Percentiles rank a stretch among this genome's conserved stretches.
These are phyloP conservation scores for Phoenoteleia sp. DNA, from an alignment of 2,888 invertebrate genomes.

Conservation along the genomic window DNA sequence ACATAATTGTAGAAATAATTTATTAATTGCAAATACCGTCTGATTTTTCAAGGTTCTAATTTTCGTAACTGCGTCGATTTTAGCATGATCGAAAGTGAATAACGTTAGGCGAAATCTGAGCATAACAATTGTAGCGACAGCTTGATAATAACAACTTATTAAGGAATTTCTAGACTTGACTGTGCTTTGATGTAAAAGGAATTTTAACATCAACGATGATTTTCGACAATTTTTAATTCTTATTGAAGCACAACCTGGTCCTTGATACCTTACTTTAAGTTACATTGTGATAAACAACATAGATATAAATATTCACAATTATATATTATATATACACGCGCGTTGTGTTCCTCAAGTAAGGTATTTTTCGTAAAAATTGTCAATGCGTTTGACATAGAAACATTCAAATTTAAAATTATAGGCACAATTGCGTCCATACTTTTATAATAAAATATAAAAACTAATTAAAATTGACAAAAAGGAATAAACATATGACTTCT, in stretches of 20 bases:
- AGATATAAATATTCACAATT: slow-evolving; percentile 74
- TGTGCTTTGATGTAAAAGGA: slow-evolving; percentile 35
- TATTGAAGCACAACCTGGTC: slow-evolving; percentile 68
- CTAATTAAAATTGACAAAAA: slow-evolving; percentile 42
- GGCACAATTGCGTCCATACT: slow-evolving; percentile 63
- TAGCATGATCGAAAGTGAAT: slow-evolving; percentile 20
- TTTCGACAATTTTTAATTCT: slow-evolving; percentile 8
- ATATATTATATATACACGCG: slow-evolving; percentile 71
- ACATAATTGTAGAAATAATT: too few relatives aligned
- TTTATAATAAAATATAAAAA: slow-evolving; percentile 58
- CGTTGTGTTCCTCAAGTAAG: slow-evolving; percentile 71
- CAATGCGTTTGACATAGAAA: slow-evolving; percentile 56
- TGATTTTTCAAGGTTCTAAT: too few relatives aligned
- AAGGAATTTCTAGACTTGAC: slow-evolving; percentile 47
- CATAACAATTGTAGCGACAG: slow-evolving; percentile 37
- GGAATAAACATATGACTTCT: slow-evolving; percentile 40
- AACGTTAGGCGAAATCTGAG: slow-evolving; percentile 16
- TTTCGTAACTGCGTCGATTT: too few relatives aligned
- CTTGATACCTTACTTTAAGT: slow-evolving; percentile 81
- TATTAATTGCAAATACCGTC: too few relatives aligned
- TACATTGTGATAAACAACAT: slow-evolving; percentile 82
- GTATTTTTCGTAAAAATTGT: slow-evolving; percentile 73
- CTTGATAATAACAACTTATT: slow-evolving; percentile 56
- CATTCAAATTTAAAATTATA: slow-evolving; percentile 58
- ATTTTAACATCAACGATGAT: slow-evolving; percentile 2